Evolutionary conservation across 1,140 invertebrate genomes (phyloP).

Genomic region (Bilobella aurantiaca): DNA sequence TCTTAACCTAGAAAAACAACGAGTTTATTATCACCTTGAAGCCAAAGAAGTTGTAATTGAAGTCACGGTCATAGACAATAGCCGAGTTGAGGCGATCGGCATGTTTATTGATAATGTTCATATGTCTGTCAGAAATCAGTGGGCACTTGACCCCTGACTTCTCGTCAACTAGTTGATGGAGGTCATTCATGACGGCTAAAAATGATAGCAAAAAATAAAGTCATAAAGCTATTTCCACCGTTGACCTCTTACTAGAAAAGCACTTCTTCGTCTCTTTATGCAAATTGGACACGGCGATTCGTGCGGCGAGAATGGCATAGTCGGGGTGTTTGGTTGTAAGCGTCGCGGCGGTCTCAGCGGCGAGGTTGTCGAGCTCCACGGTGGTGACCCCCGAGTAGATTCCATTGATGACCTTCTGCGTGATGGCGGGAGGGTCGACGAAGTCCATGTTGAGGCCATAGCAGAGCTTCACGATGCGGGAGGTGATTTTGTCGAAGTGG

Average conservation of each 20-base stretch:
- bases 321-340: slow-evolving; percentile 95
- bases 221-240: neutral
- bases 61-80: slow-evolving; percentile 96
- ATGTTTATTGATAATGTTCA: slow-evolving; percentile 76
- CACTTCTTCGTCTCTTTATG: slow-evolving; percentile 92
- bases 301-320: slow-evolving; percentile 88
- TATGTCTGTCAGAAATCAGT: slow-evolving; percentile 75
- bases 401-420: slow-evolving; percentile 80
- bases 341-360: slow-evolving; percentile 89
- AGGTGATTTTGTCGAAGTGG: slow-evolving; percentile 96
- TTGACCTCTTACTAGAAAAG: slow-evolving; percentile 60
- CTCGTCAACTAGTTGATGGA: slow-evolving; percentile 66
- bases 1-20: too few relatives aligned
- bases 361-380: slow-evolving; percentile 90
- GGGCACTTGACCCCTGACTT: slow-evolving; percentile 58
- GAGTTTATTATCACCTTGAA: slow-evolving; percentile 61
- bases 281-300: slow-evolving; percentile 92
- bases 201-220: slow-evolving; percentile 32
- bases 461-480: slow-evolving; percentile 85
- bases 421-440: slow-evolving; percentile 80
- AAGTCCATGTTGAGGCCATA: slow-evolving; percentile 93
- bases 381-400: slow-evolving; percentile 93
- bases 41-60: slow-evolving; percentile 96
- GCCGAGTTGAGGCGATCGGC: slow-evolving; percentile 84
- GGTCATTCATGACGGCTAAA: slow-evolving; percentile 80